Percentiles rank a stretch among this genome's conserved stretches.
Evolutionary conservation across 2,888 invertebrate genomes (phyloP).

Genomic region (Amphimallon solstitiale): DNA sequence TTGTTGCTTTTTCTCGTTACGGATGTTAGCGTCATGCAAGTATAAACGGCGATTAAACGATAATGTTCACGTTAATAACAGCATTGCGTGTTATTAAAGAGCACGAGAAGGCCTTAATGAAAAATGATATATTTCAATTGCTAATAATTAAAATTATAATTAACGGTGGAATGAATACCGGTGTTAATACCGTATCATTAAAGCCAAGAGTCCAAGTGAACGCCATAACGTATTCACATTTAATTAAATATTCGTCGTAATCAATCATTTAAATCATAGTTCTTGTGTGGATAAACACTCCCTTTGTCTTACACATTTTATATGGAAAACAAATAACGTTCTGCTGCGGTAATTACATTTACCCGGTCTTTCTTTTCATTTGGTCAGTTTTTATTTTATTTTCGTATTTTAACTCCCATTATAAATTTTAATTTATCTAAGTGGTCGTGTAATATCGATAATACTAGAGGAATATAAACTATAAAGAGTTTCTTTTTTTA

Average conservation of each 20-base stretch:
- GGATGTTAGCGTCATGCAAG: no score
- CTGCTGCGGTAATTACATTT: conserved; percentile 16
- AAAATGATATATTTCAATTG: conserved; percentile 39
- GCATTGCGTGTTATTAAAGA: conserved; percentile 6
- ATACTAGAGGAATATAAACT: neutral
- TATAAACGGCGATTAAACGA: neutral
- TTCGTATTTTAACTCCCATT: conserved; percentile 17
- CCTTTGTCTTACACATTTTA: conserved; percentile 1
- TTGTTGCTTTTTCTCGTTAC: no score
- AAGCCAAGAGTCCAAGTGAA: conserved; percentile 32
- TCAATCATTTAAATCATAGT: conserved; percentile 43
- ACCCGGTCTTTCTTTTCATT: neutral
- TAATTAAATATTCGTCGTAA: conserved; percentile 45
- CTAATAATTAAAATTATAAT: conserved; percentile 40
- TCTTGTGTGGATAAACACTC: conserved; percentile 1
- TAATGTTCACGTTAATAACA: conserved; percentile 2
- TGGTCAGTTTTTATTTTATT: neutral
- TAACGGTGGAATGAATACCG: conserved; percentile 30
- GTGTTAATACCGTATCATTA: conserved; percentile 38
- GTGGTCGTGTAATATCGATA: conserved; percentile 30
- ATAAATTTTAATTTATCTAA: conserved; percentile 26
- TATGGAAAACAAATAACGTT: conserved; percentile 20
- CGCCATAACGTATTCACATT: conserved; percentile 34
- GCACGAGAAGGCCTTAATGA: conserved; percentile 1
- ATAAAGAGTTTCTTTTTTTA: neutral